Percentiles rank a stretch among this genome's conserved stretches.
Conservation (phyloP, 1,140 invertebrate genomes). For the Acromyrmex charruanus region DNA sequence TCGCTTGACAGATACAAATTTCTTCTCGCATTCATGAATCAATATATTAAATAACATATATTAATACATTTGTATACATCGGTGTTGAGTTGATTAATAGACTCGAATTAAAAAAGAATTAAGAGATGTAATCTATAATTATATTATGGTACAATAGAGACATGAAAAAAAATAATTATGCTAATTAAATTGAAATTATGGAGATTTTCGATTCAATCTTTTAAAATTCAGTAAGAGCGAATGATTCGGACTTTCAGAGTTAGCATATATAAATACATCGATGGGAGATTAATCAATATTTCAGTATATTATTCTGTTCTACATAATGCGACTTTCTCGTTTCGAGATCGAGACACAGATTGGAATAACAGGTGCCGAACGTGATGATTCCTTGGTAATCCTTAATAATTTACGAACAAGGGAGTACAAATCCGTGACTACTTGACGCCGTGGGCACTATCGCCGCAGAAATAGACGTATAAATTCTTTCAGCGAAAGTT, state of each 20-base stretch:
- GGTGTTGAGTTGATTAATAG: neutral
- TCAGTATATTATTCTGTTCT: neutral
- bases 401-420: neutral
- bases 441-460: constrained; percentile 14
- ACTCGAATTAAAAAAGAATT: neutral
- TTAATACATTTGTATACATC: neutral
- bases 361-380: neutral
- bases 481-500: constrained; percentile 73
- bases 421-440: constrained; percentile 10
- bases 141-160: neutral
- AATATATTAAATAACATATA: neutral
- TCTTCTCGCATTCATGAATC: neutral
- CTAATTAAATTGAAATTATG: constrained; percentile 15
- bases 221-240: constrained; percentile 2
- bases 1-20: neutral
- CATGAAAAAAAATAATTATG: neutral
- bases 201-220: neutral
- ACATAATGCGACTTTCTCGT: neutral
- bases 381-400: neutral
- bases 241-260: neutral
- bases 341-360: neutral
- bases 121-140: neutral
- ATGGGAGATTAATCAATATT: neutral
- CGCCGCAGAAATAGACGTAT: constrained; percentile 40
- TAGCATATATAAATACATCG: neutral